Evolutionary conservation across 1,140 invertebrate genomes (phyloP).

Genomic region (Drosophila hydei): DNA sequence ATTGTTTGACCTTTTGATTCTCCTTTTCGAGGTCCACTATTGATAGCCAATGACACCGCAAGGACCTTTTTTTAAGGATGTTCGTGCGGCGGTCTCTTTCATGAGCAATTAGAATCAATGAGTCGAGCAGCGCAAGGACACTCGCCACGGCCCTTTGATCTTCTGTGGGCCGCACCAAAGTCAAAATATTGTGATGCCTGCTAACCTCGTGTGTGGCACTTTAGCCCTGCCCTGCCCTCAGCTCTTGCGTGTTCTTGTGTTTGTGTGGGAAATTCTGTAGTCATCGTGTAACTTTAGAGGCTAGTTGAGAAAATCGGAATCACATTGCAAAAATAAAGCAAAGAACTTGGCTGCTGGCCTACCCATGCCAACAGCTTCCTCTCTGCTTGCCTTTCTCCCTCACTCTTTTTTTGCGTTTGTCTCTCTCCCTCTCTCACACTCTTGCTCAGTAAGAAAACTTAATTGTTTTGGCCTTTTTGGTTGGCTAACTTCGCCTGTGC

Average conservation of each 20-base stretch:
- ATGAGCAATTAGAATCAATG: slow-evolving; percentile 76
- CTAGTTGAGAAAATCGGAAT: slow-evolving; percentile 37
- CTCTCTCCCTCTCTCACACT: background rate
- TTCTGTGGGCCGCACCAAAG: slow-evolving; percentile 55
- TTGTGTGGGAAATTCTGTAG: slow-evolving; percentile 62
- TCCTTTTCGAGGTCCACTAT: slow-evolving; percentile 3
- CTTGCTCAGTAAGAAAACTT: slow-evolving; percentile 68
- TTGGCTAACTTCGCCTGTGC: slow-evolving; percentile 60
- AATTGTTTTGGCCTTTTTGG: slow-evolving; percentile 82
- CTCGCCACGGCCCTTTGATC: slow-evolving; percentile 50
- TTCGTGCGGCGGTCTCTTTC: slow-evolving; percentile 56
- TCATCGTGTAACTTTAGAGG: slow-evolving; percentile 51
- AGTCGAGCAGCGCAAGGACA: slow-evolving; percentile 60
- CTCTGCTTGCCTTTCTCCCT: background rate
- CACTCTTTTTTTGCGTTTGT: background rate
- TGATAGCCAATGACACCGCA: slow-evolving; percentile 46
- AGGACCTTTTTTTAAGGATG: slow-evolving; percentile 37
- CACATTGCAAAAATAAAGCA: slow-evolving; percentile 30
- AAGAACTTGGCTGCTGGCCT: background rate
- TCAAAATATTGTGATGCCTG: slow-evolving; percentile 72
- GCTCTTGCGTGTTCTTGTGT: slow-evolving; percentile 4
- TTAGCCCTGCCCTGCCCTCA: background rate
- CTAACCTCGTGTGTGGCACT: slow-evolving; percentile 37
- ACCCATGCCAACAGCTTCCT: background rate
- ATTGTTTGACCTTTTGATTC: slow-evolving; percentile 31